Evolutionary conservation across 2,113 vertebrate genomes (phyloP), one percentile per base, ranked within the genome.

Genomic region (Xiphorhynchus elegans): DNA sequence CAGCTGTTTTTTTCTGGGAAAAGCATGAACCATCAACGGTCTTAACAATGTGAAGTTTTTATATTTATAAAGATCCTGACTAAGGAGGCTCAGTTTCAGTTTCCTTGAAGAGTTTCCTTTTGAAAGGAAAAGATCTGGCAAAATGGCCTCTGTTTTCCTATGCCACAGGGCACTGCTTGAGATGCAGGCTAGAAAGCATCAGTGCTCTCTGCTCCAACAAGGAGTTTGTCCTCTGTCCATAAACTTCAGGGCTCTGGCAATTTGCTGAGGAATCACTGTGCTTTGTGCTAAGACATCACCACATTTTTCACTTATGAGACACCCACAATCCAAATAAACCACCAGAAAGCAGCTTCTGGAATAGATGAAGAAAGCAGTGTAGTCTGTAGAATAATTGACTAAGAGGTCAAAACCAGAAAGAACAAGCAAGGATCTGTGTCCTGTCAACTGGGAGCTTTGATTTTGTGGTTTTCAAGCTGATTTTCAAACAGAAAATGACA

Each of bases 401-500:
- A 11, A 53, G 50, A 63, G 75, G 78, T 96, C 52, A 93, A 55
- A 97, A 69, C 28, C 47, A 74, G 74, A 80, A 85, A 76, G 67
- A 85, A n/a, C 42, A 84, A 60, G 49, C 13, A 56, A 76, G 20
- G 42, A 74, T 90, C 49, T 7, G 0, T 60, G 55, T 75, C 40
- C 53, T 75, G 49, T 79, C 73, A 78, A 24, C 25, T 29, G 49
- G 49, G 53, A 95, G n/a, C 53, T 87, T 88, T 89, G 73, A 68
- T 89, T 89, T 73, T 93, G 72, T 90, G 49, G 28, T 64, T 90
- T 93, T 76, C 42, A 87, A 52, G 55, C 35, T 56, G 18, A 6
- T 73, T 89, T 91, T 84, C 55, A 63, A 95, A 91, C 86, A 84
- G 47, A 74, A 81, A 25, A 79, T 73, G 64, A 62, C 56, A 84